A percentile compares a stretch with the other conserved stretches of the same genome.
Conservation (phyloP, 2,797 vertebrate genomes). For the Acipenser oxyrinchus region DNA sequence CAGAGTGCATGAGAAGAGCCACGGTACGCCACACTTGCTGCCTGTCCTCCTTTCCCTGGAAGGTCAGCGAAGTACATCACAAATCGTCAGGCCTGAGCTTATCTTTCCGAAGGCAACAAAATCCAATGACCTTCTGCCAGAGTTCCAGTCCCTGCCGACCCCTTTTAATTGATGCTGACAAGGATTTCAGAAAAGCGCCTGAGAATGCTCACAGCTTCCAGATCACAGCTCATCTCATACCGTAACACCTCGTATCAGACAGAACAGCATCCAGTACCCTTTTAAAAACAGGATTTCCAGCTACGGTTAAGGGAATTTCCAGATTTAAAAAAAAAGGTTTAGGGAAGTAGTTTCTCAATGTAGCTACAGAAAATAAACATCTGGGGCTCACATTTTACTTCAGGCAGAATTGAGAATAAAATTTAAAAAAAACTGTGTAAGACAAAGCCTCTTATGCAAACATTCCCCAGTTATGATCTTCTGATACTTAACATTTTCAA, state of each 20-base stretch:
- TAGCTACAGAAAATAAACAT: too few species aligned
- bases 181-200: conserved; percentile 56
- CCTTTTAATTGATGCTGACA: conserved; percentile 67
- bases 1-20: too few species aligned
- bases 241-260: conserved; percentile 11
- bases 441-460: background rate
- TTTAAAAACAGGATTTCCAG: conserved; percentile 33
- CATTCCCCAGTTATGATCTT: conserved; percentile 21
- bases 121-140: conserved; percentile 36
- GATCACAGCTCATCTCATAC: conserved; percentile 5
- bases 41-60: conserved; percentile 38
- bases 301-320: too few species aligned
- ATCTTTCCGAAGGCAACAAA: conserved; percentile 66
- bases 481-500: too few species aligned
- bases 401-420: too few species aligned
- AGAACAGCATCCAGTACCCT: conserved; percentile 13
- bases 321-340: too few species aligned
- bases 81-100: conserved; percentile 57
- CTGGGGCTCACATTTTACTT: too few species aligned
- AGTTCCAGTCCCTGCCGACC: conserved; percentile 56
- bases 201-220: conserved; percentile 44
- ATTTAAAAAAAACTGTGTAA: too few species aligned
- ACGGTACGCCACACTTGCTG: too few species aligned
- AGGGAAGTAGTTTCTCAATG: too few species aligned
- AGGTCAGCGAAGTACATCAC: conserved; percentile 56